These are phyloP conservation scores for Muraenolepis orangiensis DNA, from an alignment of 2,797 vertebrate species.

Conservation along the genomic window DNA sequence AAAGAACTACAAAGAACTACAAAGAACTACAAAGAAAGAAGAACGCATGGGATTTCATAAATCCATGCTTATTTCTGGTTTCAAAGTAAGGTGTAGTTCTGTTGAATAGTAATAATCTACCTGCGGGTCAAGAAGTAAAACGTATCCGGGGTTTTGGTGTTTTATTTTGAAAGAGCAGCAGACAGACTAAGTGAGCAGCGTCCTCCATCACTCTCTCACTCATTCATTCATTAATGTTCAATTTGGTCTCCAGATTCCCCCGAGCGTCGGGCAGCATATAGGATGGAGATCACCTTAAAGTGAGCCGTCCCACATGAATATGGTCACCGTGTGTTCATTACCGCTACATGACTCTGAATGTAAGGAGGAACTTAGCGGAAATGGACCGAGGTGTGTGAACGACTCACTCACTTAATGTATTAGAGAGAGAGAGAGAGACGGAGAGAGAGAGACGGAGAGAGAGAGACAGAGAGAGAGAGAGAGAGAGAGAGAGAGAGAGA, in stretches of 20 bases:
- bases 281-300: constrained; percentile 72
- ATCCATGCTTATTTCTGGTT: background rate
- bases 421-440: no score
- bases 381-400: constrained; percentile 80
- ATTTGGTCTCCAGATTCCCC: constrained; percentile 70
- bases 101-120: background rate
- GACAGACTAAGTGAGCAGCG: constrained; percentile 61
- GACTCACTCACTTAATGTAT: no score
- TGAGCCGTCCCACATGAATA: constrained; percentile 78
- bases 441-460: no score
- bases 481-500: no score
- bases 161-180: constrained; percentile 12
- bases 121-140: background rate
- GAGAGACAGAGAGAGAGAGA: no score
- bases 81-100: background rate
- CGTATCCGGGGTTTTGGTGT: background rate
- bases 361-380: constrained; percentile 75
- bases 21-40: background rate
- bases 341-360: constrained; percentile 78
- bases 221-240: constrained; percentile 70
- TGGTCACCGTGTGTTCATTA: constrained; percentile 74
- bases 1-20: background rate
- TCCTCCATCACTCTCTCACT: constrained; percentile 49
- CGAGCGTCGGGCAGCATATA: constrained; percentile 59
- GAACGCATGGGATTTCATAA: background rate